Evolutionary conservation across 1,140 invertebrate species (phyloP), one percentile per base, ranked within the genome.

Genomic region (Pogonomyrmex barbatus): DNA sequence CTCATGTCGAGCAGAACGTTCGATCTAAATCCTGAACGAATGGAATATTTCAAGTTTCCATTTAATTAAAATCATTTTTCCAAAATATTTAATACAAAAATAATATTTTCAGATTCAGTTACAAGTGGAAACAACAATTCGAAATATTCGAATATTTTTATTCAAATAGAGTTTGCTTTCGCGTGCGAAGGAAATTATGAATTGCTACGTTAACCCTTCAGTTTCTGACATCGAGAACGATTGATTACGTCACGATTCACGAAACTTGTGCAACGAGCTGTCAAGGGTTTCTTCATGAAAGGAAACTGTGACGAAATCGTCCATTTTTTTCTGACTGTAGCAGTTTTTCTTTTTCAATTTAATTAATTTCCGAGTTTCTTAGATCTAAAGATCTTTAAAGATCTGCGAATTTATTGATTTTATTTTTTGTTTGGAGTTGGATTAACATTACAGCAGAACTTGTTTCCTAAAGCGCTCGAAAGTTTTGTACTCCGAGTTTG

Each of bases 171-270:
- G n/a, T 42, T 39, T 36, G 4, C 8, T 12, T 33, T 56, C 36
- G 36, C 33, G 14, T 33, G 36, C 39, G 24, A 17, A 42, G 42
- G 36, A 36, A 5, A 2, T 68, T 67, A 24, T n/a, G 12, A 68
- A 54, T 79, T 33, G 36, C 62, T n/a, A 24, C 77, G 17, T 70
- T 52, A 67, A 78, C 60, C 14, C 45, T 24, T 78, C 47, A 67
- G 5, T 39, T 39, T 17, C n/a, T 70, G 36, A 42, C 77, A 70
- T 68, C 45, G 17, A 30, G 17, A 30, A 14, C 63, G 36, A 81
- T 70, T 63, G 77, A 81, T 79, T 70, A 17, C 50, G 30, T 39
- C 76, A 78, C 39, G 50, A 56, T 81, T 24, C 70, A 42, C 39
- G 75, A 24, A 62, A 60, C 70, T 45, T 33, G 50, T 45, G 17